Conservation (phyloP, 2,888 invertebrate species). For the Folsomia candida region DNA sequence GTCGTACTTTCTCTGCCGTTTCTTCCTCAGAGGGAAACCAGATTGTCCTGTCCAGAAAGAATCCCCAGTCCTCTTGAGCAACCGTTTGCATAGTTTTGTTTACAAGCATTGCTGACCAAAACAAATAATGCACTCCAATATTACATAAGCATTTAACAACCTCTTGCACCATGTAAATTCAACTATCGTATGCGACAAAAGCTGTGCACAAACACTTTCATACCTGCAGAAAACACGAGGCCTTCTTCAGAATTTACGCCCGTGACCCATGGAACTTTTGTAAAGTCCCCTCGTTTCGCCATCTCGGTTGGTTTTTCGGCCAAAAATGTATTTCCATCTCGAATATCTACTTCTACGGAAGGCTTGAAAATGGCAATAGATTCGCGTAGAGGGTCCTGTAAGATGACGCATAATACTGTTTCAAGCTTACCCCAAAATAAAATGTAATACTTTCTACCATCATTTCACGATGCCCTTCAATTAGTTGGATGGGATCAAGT, state of each 20-base stretch:
- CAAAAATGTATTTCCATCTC: constrained; percentile 34
- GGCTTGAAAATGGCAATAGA: constrained; percentile 33
- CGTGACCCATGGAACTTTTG: constrained; percentile 24
- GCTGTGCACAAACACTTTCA: too few species aligned
- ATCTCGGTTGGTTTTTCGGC: constrained; percentile 24
- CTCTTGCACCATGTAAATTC: too few species aligned
- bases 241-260: constrained; percentile 33
- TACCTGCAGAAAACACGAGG: constrained; percentile 33
- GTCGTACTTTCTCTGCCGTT: constrained; percentile 28
- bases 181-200: too few species aligned
- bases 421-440: not conserved
- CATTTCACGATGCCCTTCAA: constrained; percentile 31
- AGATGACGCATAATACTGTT: constrained; percentile 9
- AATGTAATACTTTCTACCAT: constrained; percentile 26
- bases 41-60: constrained; percentile 29
- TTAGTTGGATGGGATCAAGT: constrained; percentile 21
- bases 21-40: constrained; percentile 24
- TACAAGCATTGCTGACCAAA: constrained; percentile 31
- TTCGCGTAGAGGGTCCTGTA: constrained; percentile 32
- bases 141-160: too few species aligned
- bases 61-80: constrained; percentile 33
- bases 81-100: constrained; percentile 32
- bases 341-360: constrained; percentile 11
- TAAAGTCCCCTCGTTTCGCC: constrained; percentile 22
- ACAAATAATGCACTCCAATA: too few species aligned